Evolutionary conservation across 2,888 invertebrate species (phyloP).

Genomic region (Lasioglossum leucozonium): DNA sequence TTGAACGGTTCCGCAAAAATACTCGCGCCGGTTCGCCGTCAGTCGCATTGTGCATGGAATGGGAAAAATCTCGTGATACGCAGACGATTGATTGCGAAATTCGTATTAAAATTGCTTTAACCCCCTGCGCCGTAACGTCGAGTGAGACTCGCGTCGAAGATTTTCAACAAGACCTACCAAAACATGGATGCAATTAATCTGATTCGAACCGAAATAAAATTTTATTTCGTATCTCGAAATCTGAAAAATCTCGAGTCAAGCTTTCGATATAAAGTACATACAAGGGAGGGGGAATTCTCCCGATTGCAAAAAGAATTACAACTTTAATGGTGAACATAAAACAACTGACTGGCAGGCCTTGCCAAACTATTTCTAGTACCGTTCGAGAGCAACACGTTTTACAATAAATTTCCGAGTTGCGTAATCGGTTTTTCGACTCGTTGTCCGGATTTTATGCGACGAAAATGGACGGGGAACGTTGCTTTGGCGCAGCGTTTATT

Average conservation of each 20-base stretch:
- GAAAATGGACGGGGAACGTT: background rate
- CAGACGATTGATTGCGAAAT: slow-evolving; percentile 7
- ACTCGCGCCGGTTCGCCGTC: background rate
- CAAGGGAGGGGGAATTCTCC: background rate
- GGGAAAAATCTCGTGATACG: background rate
- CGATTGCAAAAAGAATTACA: background rate
- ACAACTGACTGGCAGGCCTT: background rate
- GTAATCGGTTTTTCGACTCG: slow-evolving; percentile 7
- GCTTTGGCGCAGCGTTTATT: slow-evolving; percentile 24
- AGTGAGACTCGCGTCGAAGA: background rate
- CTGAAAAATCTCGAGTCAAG: background rate
- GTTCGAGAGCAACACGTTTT: background rate
- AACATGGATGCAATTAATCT: background rate
- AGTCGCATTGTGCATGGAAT: background rate
- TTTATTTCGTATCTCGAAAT: too few species aligned
- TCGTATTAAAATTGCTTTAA: background rate
- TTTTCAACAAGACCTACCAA: background rate
- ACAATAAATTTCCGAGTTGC: slow-evolving; percentile 11
- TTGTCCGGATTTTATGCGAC: background rate
- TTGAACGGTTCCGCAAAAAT: slow-evolving; percentile 30
- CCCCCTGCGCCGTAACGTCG: background rate
- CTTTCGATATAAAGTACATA: background rate
- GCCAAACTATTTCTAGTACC: background rate
- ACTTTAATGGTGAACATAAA: background rate
- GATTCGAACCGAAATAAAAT: background rate